These are phyloP conservation scores for Corythornis vintsioides DNA, from an alignment of 2,113 vertebrate genomes.

Conservation along the genomic window DNA sequence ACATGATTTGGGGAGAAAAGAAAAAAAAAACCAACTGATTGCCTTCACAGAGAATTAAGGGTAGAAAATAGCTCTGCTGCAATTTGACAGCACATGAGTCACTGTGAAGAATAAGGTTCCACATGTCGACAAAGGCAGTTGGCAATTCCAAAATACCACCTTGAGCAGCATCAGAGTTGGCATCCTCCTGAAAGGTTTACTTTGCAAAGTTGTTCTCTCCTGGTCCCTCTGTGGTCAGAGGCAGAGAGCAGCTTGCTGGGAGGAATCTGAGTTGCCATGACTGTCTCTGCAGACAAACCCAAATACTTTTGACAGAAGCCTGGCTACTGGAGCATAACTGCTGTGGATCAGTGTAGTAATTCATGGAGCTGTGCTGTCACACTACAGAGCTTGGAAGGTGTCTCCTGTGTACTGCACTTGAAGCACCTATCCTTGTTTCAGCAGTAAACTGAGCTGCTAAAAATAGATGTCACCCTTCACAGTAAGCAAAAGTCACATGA, in stretches of 20 bases:
- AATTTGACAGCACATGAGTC: background rate
- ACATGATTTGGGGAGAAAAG: background rate
- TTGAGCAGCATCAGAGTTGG: background rate
- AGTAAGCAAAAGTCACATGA: background rate
- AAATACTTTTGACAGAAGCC: background rate
- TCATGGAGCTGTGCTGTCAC: slow-evolving; percentile 11
- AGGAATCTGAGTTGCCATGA: background rate
- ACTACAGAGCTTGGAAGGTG: slow-evolving; percentile 4
- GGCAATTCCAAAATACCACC: background rate
- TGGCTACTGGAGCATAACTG: background rate
- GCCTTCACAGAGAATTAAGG: background rate
- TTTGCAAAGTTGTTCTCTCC: background rate
- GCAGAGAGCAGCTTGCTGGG: background rate
- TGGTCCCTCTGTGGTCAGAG: background rate
- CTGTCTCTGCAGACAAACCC: background rate
- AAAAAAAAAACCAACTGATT: background rate
- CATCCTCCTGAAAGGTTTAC: background rate
- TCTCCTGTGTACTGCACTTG: slow-evolving; percentile 9
- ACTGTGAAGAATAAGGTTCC: background rate
- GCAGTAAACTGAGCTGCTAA: slow-evolving; percentile 39
- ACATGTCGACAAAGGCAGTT: background rate
- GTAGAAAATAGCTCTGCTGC: background rate
- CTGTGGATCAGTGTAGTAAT: background rate
- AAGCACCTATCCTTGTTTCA: slow-evolving; percentile 46
- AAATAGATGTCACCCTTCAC: slow-evolving; percentile 29